These are phyloP conservation scores for Eulemur rubriventer DNA, from an alignment of 2,797 vertebrate genomes.

Conservation along the genomic window DNA sequence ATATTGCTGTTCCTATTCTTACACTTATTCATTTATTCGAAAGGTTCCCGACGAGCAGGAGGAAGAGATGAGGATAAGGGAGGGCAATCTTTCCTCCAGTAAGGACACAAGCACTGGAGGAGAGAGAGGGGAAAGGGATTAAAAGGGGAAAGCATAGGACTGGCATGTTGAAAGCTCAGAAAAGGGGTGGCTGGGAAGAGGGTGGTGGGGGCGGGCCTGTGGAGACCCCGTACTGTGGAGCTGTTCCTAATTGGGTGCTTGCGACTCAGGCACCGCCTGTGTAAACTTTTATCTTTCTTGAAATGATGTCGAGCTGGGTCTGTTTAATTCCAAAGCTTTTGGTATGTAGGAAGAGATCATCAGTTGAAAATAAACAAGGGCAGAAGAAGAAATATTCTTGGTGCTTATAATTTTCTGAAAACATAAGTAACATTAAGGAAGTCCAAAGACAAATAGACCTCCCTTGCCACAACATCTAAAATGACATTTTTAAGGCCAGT, in stretches of 20 bases:
- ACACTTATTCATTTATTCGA: background rate
- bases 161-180: background rate
- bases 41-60: background rate
- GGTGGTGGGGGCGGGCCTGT: background rate
- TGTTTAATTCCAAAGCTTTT: background rate
- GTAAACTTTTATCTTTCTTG: background rate
- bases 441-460: background rate
- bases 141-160: accelerated
- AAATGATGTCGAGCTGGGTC: background rate
- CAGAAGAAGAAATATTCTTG: background rate
- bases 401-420: background rate
- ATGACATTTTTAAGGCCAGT: background rate
- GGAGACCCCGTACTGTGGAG: accelerated
- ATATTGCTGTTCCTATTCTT: background rate
- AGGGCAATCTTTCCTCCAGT: background rate
- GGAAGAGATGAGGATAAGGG: background rate
- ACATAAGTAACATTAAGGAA: background rate
- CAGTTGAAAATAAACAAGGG: background rate
- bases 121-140: too few relatives aligned
- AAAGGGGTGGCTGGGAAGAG: background rate
- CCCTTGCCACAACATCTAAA: background rate
- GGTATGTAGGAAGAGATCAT: background rate
- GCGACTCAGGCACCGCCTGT: background rate
- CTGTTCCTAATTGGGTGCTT: too few relatives aligned
- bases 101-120: accelerated